Evolutionary conservation across 1,140 invertebrate genomes (phyloP).

Genomic region (Pseudoatta argentina): DNA sequence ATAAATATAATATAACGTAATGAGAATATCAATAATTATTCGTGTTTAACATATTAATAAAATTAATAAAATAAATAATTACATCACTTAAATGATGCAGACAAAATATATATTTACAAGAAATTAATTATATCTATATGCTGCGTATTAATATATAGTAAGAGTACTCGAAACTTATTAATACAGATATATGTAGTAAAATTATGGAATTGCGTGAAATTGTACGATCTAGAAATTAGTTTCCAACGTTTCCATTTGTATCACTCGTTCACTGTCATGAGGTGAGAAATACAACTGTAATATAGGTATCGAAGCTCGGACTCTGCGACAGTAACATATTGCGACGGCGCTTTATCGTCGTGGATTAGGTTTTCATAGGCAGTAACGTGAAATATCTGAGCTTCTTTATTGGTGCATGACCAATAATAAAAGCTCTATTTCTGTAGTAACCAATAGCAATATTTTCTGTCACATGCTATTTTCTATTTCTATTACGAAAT

Average conservation of each 20-base stretch:
- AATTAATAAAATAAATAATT: not conserved
- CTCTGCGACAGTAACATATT: conserved; percentile 54
- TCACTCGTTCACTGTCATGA: conserved; percentile 59
- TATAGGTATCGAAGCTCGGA: conserved; percentile 50
- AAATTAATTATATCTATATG: not conserved
- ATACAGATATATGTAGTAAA: conserved; percentile 21
- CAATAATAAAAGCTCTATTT: conserved; percentile 53
- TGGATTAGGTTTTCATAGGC: conserved; percentile 64
- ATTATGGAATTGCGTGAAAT: conserved; percentile 50
- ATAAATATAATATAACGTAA: not conserved
- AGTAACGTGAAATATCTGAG: conserved; percentile 59
- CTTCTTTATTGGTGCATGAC: conserved; percentile 43
- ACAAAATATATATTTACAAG: not conserved
- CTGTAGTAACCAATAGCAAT: conserved; percentile 46
- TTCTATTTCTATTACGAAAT: conserved; percentile 24
- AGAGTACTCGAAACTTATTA: conserved; percentile 5
- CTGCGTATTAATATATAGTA: not conserved
- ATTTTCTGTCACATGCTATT: conserved; percentile 36
- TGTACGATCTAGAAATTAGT: conserved; percentile 58
- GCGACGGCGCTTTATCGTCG: conserved; percentile 57
- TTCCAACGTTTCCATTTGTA: conserved; percentile 52
- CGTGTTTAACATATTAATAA: not conserved
- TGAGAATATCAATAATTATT: not conserved
- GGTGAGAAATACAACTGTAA: conserved; percentile 50
- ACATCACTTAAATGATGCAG: not conserved